Evolutionary conservation across 2,113 vertebrate genomes (phyloP).

Genomic region (Neotoma lepida): DNA sequence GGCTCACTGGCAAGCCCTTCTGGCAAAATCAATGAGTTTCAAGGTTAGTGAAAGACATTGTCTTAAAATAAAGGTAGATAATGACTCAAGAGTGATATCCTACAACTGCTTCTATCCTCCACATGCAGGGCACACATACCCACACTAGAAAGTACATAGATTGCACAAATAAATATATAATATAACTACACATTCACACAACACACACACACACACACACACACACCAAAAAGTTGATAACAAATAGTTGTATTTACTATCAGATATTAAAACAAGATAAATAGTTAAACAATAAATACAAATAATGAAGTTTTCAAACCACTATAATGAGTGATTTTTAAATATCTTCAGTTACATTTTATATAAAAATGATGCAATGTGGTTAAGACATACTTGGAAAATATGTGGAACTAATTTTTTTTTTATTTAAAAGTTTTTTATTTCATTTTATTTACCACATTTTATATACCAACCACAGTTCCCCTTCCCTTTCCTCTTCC

Average conservation of each 20-base stretch:
- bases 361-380: background rate
- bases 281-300: background rate
- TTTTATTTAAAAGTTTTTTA: no score
- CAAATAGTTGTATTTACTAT: background rate
- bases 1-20: background rate
- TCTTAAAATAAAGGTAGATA: background rate
- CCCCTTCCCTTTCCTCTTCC: no score
- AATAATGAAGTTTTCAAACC: background rate
- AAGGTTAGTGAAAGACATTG: background rate
- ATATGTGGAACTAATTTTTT: background rate
- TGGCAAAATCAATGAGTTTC: background rate
- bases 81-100: background rate
- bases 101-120: background rate
- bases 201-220: background rate
- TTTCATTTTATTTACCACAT: no score
- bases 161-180: background rate
- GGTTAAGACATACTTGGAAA: background rate
- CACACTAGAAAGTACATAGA: background rate
- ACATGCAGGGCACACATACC: background rate
- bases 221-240: background rate
- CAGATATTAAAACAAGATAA: background rate
- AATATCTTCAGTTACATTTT: background rate
- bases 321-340: background rate
- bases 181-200: accelerated
- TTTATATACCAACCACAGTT: no score